Evolutionary conservation across 2,113 vertebrate species (phyloP).

Genomic region (Cygnus buccinator): DNA sequence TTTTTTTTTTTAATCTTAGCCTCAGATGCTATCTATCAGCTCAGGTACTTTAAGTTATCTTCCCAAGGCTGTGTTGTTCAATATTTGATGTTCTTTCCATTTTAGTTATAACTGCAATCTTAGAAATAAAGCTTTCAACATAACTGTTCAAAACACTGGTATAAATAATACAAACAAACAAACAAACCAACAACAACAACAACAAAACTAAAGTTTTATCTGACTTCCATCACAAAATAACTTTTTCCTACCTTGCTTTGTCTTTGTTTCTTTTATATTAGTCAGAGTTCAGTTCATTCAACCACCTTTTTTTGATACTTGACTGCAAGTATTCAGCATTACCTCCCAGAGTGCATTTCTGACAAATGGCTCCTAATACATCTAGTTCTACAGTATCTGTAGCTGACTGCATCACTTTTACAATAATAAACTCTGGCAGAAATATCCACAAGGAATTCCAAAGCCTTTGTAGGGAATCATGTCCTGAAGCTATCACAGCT

Average conservation of each 20-base stretch:
- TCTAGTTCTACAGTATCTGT: conserved; percentile 7
- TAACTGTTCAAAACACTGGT: conserved; percentile 28
- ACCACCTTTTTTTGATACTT: background rate
- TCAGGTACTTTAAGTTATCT: conserved; percentile 33
- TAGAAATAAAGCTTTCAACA: conserved; percentile 63
- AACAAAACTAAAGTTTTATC: background rate
- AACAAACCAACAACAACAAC: background rate
- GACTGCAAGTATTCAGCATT: background rate
- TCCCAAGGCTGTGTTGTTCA: conserved; percentile 36
- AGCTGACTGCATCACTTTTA: conserved; percentile 42
- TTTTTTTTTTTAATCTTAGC: background rate
- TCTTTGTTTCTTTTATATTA: conserved; percentile 17
- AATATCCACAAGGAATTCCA: conserved; percentile 56
- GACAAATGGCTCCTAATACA: conserved; percentile 24
- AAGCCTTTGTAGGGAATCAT: conserved; percentile 21
- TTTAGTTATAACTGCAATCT: conserved; percentile 19
- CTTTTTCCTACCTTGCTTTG: background rate
- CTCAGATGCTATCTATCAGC: conserved; percentile 31
- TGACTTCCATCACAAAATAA: background rate
- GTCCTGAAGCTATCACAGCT: conserved; percentile 30
- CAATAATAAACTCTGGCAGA: conserved; percentile 53
- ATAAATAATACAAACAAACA: conserved; percentile 64
- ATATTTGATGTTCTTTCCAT: conserved; percentile 69
- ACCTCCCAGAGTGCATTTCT: background rate
- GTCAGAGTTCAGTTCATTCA: conserved; percentile 11